Evolutionary conservation across 2,797 vertebrate species (phyloP), one percentile per base, ranked within the genome.

Genomic region (Ibycter americanus): DNA sequence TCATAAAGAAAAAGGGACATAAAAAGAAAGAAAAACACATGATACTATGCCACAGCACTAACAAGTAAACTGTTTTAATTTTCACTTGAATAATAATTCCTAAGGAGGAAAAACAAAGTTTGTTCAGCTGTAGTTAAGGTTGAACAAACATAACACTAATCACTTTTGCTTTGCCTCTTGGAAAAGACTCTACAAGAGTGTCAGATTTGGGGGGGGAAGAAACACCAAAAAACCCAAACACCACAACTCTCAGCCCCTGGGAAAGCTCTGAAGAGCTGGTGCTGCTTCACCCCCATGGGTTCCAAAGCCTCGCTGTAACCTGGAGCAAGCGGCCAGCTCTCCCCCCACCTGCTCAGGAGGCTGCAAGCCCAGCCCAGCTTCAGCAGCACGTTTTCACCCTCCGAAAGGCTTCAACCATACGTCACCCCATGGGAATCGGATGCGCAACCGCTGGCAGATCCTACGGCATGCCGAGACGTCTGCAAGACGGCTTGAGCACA

Each of bases 121-220:
- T 96, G 89, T 87, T 95, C 93, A 96, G 95, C 89, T 96, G 95
- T 65, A 90, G 86, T 29, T 81, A 81, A 78, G 91, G 91, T 32
- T 96, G 86, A 90, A 20, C n/a, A 93, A 96, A 96, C 74, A 89
- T 4, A 56, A 61, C 91, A n/a, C 62, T 84, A 58, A 93, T 84
- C 91, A 38, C 72, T 91, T 54, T 36, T 78, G 55, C 79, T 73
- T 56, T 6, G 22, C 65, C 89, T 52, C 67, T 65, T 81, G 36
- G 79, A 81, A 73, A 61, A 77, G 59, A 19, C 85, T 83, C 63
- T 46, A 8, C 10, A 7, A 52, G 42, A 55, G 74, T 10, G 54
- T 40, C 62, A 44, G 22, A 23, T 54, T 23, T 26, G 17, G 11
- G 8, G 4, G 8, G 19, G 27, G 61, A 36, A 17, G 62, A 29